Evolutionary conservation across 1,140 invertebrate species (phyloP).

Genomic region (Anoplolepis gracilipes): DNA sequence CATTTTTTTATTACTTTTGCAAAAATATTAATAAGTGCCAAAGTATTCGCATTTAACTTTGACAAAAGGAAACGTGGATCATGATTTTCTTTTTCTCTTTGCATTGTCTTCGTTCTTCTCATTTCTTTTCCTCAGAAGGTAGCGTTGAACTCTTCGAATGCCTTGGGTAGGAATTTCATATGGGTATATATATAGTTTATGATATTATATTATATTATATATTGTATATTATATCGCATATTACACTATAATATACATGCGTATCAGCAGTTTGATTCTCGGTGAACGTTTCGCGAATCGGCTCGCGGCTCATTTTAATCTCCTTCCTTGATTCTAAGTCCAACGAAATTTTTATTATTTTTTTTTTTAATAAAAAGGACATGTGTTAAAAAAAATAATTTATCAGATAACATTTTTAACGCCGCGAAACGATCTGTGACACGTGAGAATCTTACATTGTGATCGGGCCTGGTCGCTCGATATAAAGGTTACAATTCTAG

Average conservation of each 20-base stretch:
- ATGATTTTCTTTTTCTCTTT: neutral
- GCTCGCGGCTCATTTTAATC: neutral
- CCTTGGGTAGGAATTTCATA: conserved; percentile 60
- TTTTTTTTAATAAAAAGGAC: neutral
- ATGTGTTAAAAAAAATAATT: neutral
- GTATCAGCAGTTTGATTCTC: conserved; percentile 65
- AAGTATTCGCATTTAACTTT: conserved; percentile 12
- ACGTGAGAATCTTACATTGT: conserved; percentile 38
- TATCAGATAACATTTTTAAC: neutral
- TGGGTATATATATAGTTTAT: conserved; percentile 66
- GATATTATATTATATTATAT: conserved; percentile 70
- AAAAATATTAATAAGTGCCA: conserved; percentile 46
- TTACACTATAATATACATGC: conserved; percentile 72
- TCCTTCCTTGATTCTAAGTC: too few relatives aligned
- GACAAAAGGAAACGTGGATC: neutral
- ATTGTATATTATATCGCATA: conserved; percentile 68
- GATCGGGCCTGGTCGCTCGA: conserved; percentile 74
- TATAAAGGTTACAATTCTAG: conserved; percentile 63
- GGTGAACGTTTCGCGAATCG: conserved; percentile 54
- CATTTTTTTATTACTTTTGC: neutral
- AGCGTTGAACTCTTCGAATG: neutral
- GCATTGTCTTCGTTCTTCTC: neutral
- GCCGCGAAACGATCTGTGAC: conserved; percentile 55
- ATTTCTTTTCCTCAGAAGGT: neutral
- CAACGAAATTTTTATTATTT: neutral